Base-by-base conservation (phyloP, 2,113 vertebrate species). In the Cyphomyrus discorhynchus region DNA sequence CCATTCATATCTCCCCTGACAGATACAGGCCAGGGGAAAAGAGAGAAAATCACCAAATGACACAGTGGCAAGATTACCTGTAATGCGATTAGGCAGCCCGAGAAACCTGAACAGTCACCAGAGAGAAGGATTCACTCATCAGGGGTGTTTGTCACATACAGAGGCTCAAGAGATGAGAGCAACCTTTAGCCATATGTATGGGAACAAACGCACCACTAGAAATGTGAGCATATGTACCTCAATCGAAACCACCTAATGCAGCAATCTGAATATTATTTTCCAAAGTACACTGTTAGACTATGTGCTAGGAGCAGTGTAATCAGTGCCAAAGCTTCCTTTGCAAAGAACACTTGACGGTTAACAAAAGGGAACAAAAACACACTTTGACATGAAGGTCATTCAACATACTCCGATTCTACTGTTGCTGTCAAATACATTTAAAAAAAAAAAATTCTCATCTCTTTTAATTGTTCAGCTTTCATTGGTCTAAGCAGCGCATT, bases 1-100 rank as follows among this genome's bases (percentile, higher is more conserved):
- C 89, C 91, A 93, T 93, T 91, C 92, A 93, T 93, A 94, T 87
- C 91, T 90, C 80, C 80, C n/a, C 74, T 92, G 92, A 93, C 92
- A 92, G 92, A 92, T 92, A 92, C 91, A 92, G 93, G 91, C 77
- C 93, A 91, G 87, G 52, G 89, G 70, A 80, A 91, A 88, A 66
- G 77, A 84, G 90, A 91, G 87, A 90, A 83, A 52, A 88, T 62
- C 91, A 90, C 90, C 89, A 90, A 93, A 93, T 85, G 86, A 92
- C 88, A 90, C 84, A 45, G 90, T 53, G 66, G 89, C 70, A 84
- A 91, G 84, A 92, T 93, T 92, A 90, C 91, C 89, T 52, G 74
- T 87, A 89, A 91, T 77, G 45, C 39, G 21, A 92, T 90, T 90
- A 91, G 84, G 91, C 66, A n/a, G 82, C 84, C 70, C 83, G 86